These are phyloP conservation scores for Phoxinus dragarum DNA, from an alignment of 2,797 vertebrate genomes.

Conservation along the genomic window DNA sequence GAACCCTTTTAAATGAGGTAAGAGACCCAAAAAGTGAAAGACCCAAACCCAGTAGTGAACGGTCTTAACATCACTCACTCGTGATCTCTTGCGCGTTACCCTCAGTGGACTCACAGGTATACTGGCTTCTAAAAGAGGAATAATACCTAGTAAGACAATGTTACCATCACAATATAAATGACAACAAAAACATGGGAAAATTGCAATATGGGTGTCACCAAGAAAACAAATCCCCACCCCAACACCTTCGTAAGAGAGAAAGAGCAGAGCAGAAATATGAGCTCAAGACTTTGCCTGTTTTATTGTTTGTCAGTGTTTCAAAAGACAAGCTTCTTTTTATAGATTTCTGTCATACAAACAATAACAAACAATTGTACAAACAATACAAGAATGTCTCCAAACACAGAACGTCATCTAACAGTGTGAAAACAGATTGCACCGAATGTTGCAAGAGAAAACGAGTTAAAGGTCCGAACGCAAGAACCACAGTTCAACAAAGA, in stretches of 20 bases:
- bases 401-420: conserved; percentile 68
- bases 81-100: conserved; percentile 74
- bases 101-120: conserved; percentile 66
- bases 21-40: conserved; percentile 28
- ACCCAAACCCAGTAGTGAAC: conserved; percentile 38
- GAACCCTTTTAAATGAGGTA: conserved; percentile 1
- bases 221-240: background rate
- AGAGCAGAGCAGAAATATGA: conserved; percentile 75
- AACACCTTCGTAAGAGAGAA: conserved; percentile 54
- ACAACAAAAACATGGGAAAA: background rate
- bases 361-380: conserved; percentile 70
- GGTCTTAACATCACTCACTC: conserved; percentile 76
- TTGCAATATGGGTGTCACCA: background rate
- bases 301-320: conserved; percentile 82
- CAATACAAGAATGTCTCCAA: conserved; percentile 72
- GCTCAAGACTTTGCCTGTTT: conserved; percentile 82
- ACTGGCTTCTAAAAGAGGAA: conserved; percentile 78
- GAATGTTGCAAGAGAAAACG: conserved; percentile 68
- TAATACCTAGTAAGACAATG: conserved; percentile 66
- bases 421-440: conserved; percentile 68
- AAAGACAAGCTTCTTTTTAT: conserved; percentile 79
- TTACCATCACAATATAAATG: conserved; percentile 1
- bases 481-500: conserved; percentile 62
- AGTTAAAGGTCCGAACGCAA: conserved; percentile 67
- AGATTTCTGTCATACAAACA: conserved; percentile 75